Conservation (phyloP, 2,888 invertebrate genomes). For the Leptopilina syphax region DNA sequence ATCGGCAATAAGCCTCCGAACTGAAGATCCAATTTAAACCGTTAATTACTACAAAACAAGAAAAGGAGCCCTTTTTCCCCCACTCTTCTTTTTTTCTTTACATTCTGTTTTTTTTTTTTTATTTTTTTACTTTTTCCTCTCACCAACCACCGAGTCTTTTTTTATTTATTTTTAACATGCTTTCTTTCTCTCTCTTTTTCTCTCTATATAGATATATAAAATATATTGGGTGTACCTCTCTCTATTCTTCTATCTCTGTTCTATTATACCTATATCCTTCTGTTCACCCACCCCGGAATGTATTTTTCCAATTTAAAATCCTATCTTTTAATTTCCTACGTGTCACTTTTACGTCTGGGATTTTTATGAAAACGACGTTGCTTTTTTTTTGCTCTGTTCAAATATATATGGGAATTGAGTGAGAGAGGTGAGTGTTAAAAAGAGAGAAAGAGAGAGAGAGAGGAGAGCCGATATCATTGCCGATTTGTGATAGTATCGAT, state of each 20-base stretch:
- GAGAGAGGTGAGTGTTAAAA: conserved; percentile 25
- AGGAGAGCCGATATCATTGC: conserved; percentile 61
- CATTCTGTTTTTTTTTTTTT: background rate
- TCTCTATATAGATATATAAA: too few species aligned
- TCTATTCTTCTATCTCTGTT: conserved; percentile 41
- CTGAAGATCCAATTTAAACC: conserved; percentile 70
- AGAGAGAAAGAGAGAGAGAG: background rate
- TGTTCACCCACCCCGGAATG: conserved; percentile 51
- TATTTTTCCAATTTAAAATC: conserved; percentile 75
- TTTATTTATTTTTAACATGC: conserved; percentile 7
- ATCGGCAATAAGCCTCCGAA: conserved; percentile 65
- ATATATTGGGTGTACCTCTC: conserved; percentile 23
- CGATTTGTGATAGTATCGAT: conserved; percentile 62
- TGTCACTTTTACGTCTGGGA: conserved; percentile 72
- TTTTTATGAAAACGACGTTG: conserved; percentile 70
- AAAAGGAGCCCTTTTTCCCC: conserved; percentile 9
- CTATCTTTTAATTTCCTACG: conserved; percentile 74
- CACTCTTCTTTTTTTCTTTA: too few species aligned
- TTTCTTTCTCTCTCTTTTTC: background rate
- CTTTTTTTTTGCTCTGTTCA: conserved; percentile 64
- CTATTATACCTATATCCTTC: conserved; percentile 47
- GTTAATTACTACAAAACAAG: conserved; percentile 64
- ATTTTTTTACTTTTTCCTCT: conserved; percentile 32
- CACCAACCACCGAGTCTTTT: background rate
- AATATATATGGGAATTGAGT: background rate